Evolutionary conservation across 1,140 invertebrate genomes (phyloP).

Genomic region (Leptinotarsa texana): DNA sequence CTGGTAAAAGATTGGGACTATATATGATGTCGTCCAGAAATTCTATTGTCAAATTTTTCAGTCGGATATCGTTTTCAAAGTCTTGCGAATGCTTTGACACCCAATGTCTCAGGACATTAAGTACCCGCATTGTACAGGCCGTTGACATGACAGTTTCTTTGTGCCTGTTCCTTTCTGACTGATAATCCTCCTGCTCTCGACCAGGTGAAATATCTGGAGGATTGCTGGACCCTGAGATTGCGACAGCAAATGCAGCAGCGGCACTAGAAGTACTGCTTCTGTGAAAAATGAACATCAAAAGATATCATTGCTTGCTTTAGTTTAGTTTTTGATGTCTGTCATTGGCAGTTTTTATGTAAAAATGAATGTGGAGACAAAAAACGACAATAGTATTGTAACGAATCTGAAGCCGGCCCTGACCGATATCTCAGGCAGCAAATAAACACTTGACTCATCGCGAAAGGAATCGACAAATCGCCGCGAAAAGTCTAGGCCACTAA

Average conservation of each 20-base stretch:
- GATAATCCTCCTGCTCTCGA: constrained; percentile 38
- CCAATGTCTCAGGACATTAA: constrained; percentile 84
- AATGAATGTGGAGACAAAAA: too few relatives aligned
- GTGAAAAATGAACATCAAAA: constrained; percentile 39
- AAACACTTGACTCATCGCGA: too few relatives aligned
- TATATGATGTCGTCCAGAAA: constrained; percentile 88
- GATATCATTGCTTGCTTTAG: too few relatives aligned
- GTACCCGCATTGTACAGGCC: constrained; percentile 89
- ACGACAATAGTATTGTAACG: too few relatives aligned
- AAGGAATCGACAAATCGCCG: too few relatives aligned
- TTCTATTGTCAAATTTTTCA: constrained; percentile 80
- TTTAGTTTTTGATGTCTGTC: too few relatives aligned
- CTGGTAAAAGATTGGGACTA: constrained; percentile 82
- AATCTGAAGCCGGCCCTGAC: too few relatives aligned
- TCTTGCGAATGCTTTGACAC: constrained; percentile 76
- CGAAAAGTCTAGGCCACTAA: too few relatives aligned
- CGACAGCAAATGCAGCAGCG: constrained; percentile 89
- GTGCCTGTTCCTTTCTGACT: constrained; percentile 58
- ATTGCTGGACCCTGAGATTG: constrained; percentile 85
- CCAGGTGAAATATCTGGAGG: constrained; percentile 64
- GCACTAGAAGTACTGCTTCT: constrained; percentile 90
- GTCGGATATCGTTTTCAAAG: constrained; percentile 78
- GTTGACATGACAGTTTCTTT: constrained; percentile 89
- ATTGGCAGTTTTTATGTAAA: too few relatives aligned
- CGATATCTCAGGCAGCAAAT: too few relatives aligned